Percentiles rank a stretch among this genome's conserved stretches.
These are phyloP conservation scores for Neria commutata DNA, from an alignment of 2,888 invertebrate genomes.

Conservation along the genomic window DNA sequence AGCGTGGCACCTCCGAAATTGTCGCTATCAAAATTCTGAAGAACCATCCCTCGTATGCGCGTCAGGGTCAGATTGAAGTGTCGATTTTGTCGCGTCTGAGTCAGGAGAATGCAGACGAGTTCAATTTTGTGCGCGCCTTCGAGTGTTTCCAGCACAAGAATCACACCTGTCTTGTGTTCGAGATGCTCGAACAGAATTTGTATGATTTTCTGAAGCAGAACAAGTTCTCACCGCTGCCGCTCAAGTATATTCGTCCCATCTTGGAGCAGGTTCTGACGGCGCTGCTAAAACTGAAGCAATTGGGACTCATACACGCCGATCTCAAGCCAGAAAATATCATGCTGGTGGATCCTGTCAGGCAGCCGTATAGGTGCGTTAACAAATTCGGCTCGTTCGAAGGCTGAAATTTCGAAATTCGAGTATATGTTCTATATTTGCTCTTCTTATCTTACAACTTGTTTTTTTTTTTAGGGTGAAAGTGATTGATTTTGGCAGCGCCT, in stretches of 20 bases:
- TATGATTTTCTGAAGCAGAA: constrained; percentile 99
- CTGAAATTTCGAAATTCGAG: neutral
- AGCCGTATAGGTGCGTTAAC: constrained; percentile 75
- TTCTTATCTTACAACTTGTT: neutral
- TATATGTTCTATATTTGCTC: neutral
- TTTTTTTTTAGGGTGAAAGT: constrained; percentile 84
- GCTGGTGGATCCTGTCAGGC: constrained; percentile 97
- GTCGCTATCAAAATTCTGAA: constrained; percentile 99
- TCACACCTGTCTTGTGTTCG: constrained; percentile 99
- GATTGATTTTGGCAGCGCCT: constrained; percentile 99
- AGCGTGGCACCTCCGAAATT: constrained; percentile 99
- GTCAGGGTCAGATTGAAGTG: constrained; percentile 99
- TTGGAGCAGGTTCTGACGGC: constrained; percentile 88
- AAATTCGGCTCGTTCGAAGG: neutral
- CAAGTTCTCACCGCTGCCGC: constrained; percentile 97
- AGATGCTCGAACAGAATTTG: constrained; percentile 99
- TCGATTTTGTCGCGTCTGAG: constrained; percentile 90
- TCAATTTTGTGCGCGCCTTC: constrained; percentile 99
- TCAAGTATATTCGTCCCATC: constrained; percentile 98
- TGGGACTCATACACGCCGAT: constrained; percentile 99
- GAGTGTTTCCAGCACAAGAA: constrained; percentile 99
- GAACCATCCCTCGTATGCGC: constrained; percentile 99
- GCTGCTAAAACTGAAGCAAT: constrained; percentile 77
- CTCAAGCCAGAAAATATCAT: constrained; percentile 99
- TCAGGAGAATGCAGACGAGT: constrained; percentile 98